Percentiles rank a stretch among this genome's conserved stretches.
Evolutionary conservation across 2,888 invertebrate species (phyloP).

Genomic region (Hedya salicella): DNA sequence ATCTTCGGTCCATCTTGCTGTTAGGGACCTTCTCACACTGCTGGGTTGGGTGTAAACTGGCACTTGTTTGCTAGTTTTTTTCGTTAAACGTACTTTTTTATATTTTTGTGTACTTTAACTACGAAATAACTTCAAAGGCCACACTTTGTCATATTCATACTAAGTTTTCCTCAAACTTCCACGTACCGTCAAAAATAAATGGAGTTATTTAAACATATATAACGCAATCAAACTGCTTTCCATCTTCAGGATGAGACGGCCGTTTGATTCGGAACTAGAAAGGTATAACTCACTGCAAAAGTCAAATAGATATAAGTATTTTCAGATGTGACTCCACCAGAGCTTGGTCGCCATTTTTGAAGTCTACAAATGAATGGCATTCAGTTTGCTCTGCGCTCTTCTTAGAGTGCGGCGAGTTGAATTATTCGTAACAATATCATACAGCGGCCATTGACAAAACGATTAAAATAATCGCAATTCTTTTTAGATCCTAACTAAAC

Average conservation of each 20-base stretch:
- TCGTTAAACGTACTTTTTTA: too few species aligned
- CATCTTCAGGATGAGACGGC: neutral
- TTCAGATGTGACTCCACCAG: neutral
- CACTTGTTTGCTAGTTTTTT: too few species aligned
- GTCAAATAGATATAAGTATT: neutral
- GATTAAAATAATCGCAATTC: constrained; percentile 40
- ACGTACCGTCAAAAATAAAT: neutral
- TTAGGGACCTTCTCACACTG: too few species aligned
- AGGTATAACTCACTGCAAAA: neutral
- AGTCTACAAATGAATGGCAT: constrained; percentile 29
- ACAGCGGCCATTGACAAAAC: constrained; percentile 50
- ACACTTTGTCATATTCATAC: neutral
- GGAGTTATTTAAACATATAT: neutral
- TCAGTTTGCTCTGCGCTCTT: constrained; percentile 58
- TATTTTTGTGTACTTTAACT: too few species aligned
- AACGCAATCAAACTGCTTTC: neutral
- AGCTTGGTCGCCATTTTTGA: neutral
- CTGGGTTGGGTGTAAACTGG: too few species aligned
- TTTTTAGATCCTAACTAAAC: too few species aligned
- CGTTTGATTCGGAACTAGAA: neutral
- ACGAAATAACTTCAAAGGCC: too few species aligned
- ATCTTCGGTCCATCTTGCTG: too few species aligned
- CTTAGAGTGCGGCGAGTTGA: constrained; percentile 50
- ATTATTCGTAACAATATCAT: constrained; percentile 57
- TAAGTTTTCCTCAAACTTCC: neutral